Conservation (phyloP, 2,888 invertebrate species). For the Hirtodrosophila duncani region DNA sequence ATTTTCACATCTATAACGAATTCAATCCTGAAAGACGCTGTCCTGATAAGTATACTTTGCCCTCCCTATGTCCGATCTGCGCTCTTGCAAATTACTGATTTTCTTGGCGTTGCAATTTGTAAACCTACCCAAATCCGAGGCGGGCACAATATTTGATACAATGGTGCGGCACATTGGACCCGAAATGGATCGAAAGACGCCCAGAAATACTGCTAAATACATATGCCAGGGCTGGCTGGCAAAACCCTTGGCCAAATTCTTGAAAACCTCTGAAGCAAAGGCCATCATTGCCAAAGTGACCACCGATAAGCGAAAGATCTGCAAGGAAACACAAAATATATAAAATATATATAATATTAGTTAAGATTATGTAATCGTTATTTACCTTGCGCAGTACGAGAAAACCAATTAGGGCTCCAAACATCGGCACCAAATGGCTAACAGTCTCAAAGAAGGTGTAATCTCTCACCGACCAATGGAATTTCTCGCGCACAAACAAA, state of each 20-base stretch:
- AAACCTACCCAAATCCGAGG: constrained; percentile 76
- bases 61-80: too few species aligned
- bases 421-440: constrained; percentile 79
- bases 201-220: constrained; percentile 65
- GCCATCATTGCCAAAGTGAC: constrained; percentile 71
- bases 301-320: constrained; percentile 74
- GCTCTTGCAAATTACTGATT: too few species aligned
- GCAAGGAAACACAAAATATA: background rate
- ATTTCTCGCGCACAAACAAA: constrained; percentile 82
- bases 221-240: constrained; percentile 74
- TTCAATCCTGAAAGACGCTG: too few species aligned
- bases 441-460: constrained; percentile 82
- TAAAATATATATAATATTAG: constrained; percentile 27
- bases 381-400: constrained; percentile 80
- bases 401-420: constrained; percentile 82
- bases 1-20: too few species aligned
- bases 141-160: constrained; percentile 75
- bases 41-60: too few species aligned
- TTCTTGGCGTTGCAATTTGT: too few species aligned
- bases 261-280: constrained; percentile 65
- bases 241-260: constrained; percentile 67
- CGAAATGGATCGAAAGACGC: constrained; percentile 69
- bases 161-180: constrained; percentile 77
- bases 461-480: constrained; percentile 83
- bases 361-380: background rate